Evolutionary conservation across 2,113 vertebrate genomes (phyloP), one percentile per base, ranked within the genome.

Genomic region (Oceanites oceanicus): DNA sequence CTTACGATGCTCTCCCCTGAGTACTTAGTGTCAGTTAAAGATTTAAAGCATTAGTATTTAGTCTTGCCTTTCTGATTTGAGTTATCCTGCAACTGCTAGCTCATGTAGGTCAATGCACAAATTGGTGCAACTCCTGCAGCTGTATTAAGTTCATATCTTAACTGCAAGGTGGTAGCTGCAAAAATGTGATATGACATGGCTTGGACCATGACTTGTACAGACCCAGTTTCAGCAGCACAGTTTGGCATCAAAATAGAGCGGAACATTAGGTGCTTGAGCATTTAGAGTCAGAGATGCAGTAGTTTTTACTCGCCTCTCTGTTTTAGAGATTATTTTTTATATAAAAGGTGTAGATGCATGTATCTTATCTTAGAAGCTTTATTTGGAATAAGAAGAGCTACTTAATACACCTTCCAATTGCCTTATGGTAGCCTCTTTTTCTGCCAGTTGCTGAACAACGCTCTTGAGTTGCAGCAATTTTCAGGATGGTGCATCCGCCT

Each of bases 1-100:
- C 30, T 81, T 85, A 19, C 0, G 2, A 32, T n/a, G 26, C 29
- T 86, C 10, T 86, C 22, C 15, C 9, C 19, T 0, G 0, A 22
- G 19, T 58, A 49, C 38, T 74, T 53, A 34, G 27, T 52, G n/a
- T 70, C 47, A 44, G 25, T 56, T 68, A 52, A 90, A 82, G 56
- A 73, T 76, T 85, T 75, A 61, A 86, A 66, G 32, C 53, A 34
- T 36, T 34, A 65, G 2, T 11, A 20, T 80, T 71, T 55, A 45
- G 36, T 45, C 34, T 86, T 61, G 29, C 36, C 49, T 76, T 80
- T 84, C 30, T 85, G 44, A 85, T 56, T 44, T 72, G 56, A 85
- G 30, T n/a, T 94, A 3, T 47, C 40, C 21, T 76, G 38, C 36
- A 49, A 22, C 49, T 93, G 22, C 80, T 45, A 66, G 62, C 40